Evolutionary conservation across 2,797 vertebrate species (phyloP), one percentile per base, ranked within the genome.

Genomic region (Denticeps clupeoides): DNA sequence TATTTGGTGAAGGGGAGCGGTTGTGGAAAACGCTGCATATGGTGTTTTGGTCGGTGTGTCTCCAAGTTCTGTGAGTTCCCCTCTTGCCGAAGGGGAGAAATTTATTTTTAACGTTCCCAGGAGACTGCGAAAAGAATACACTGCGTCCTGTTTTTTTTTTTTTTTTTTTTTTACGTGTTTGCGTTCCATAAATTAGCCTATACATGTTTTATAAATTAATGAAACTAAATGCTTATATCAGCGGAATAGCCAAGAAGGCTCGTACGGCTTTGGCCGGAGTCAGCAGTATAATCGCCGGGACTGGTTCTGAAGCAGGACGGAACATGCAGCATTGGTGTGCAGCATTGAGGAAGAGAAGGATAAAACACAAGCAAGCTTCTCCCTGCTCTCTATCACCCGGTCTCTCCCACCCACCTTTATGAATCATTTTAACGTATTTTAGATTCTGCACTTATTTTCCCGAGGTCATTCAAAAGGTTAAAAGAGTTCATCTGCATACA

Each of bases 211-310:
- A 19, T 26, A 25, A 40, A 49, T 49, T 37, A 19, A 49, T 49
- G 49, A 49, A 37, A 10, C 7, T 13, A 4, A 49, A 28, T 11
- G 23, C 32, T 28, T 16, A 45, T 26, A 45, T 45, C 24, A 45
- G 42, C 42, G 45, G 42, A 45, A 24, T 27, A 45, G 42, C 24
- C 24, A 9, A 24, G 28, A 19, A 21, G 38, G 21, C 16, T 26
- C 13, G 13, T 29, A 25, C 27, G 25, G 18, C 8, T 10, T 50
- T 51, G 12, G 24, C 37, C 31, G 26, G 41, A 21, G 12, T 50
- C 54, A 56, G 54, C 54, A 45, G 27, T 45, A 45, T 16, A 18
- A 5, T 11, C 27, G n/a, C 27, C 22, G 5, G 16, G 27, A n/a
- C 29, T 18, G 12, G 44, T 16, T 45, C 31, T 38, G 19, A 35